A percentile compares a stretch with the other conserved stretches of the same genome.
Conservation (phyloP, 2,113 vertebrate genomes). For the Pterophyllum scalare region DNA sequence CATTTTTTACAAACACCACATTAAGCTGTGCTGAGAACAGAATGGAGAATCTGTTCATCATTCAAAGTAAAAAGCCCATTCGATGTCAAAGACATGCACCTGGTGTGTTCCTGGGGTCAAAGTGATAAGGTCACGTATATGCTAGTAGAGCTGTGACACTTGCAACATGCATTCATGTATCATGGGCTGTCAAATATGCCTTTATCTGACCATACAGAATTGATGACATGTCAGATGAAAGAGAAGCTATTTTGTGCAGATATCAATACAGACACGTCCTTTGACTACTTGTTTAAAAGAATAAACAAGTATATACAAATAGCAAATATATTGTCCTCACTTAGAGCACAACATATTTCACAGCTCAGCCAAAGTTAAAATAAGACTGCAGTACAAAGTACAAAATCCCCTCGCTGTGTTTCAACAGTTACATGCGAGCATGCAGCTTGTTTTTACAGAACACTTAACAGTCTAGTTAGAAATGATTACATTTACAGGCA, state of each 20-base stretch:
- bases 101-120: neutral
- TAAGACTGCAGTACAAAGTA: too few species aligned
- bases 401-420: too few species aligned
- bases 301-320: neutral
- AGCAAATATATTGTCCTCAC: neutral
- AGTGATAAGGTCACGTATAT: neutral
- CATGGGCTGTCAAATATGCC: neutral
- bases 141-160: neutral
- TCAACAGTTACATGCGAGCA: too few species aligned
- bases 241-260: neutral
- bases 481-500: too few species aligned
- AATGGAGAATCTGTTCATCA: neutral
- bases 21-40: neutral
- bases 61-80: conserved; percentile 1
- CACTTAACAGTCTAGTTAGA: too few species aligned
- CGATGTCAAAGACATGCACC: neutral
- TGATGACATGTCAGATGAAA: conserved; percentile 4
- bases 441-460: too few species aligned
- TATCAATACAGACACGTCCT: neutral
- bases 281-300: neutral
- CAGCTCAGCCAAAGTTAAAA: neutral
- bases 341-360: neutral
- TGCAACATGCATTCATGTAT: neutral
- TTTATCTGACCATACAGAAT: conserved; percentile 3
- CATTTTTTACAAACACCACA: neutral